A percentile compares a stretch with the other conserved stretches of the same genome.
Evolutionary conservation across 2,113 vertebrate genomes (phyloP).

Genomic region (Pluvialis apricaria): DNA sequence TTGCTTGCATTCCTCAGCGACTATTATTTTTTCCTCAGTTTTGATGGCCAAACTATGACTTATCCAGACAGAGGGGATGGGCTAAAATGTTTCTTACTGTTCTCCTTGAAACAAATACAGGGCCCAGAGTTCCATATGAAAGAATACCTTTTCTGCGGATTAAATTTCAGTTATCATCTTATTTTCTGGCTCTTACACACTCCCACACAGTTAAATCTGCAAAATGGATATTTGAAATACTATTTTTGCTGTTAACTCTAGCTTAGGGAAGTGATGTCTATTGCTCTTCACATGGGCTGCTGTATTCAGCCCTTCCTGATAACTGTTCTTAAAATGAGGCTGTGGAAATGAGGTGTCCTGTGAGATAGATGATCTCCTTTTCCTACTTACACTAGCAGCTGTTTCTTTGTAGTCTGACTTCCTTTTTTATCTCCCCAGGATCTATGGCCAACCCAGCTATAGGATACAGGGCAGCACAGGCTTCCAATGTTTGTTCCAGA

Average conservation of each 20-base stretch:
- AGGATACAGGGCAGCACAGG: background rate
- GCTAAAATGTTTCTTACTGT: background rate
- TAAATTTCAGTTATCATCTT: background rate
- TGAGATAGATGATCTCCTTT: constrained; percentile 18
- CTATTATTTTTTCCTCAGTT: background rate
- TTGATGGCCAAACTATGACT: background rate
- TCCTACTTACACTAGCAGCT: constrained; percentile 25
- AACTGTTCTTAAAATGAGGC: constrained; percentile 49
- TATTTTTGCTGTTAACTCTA: constrained; percentile 7
- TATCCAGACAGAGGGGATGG: accelerated
- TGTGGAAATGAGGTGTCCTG: constrained; percentile 53
- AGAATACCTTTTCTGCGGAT: background rate
- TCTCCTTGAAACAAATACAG: background rate
- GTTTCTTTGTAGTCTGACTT: background rate
- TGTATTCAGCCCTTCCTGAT: constrained; percentile 12
- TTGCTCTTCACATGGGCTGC: background rate
- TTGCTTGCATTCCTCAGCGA: background rate
- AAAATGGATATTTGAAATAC: background rate
- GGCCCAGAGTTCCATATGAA: background rate
- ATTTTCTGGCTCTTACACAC: background rate
- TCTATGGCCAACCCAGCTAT: background rate
- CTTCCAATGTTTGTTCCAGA: background rate
- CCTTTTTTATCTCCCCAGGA: background rate
- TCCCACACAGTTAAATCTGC: background rate
- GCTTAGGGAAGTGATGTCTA: background rate